Evolutionary conservation across 2,113 vertebrate genomes (phyloP).

Genomic region (Barbus barbus): DNA sequence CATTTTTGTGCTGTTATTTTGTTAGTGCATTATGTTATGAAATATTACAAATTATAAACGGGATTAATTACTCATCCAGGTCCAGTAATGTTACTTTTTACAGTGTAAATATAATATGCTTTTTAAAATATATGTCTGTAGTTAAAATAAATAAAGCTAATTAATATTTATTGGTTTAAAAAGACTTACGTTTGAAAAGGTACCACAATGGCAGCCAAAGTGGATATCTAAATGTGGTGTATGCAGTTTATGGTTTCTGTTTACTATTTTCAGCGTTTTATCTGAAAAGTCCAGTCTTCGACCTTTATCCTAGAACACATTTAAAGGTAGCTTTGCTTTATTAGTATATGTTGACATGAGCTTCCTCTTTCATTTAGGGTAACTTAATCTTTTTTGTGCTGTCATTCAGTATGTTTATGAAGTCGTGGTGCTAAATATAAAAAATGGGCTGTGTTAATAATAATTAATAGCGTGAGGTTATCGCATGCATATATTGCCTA

Average conservation of each 20-base stretch:
- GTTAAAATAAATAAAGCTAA: background rate
- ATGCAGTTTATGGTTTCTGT: background rate
- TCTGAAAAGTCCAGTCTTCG: background rate
- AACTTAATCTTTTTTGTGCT: background rate
- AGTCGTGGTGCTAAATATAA: background rate
- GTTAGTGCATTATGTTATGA: background rate
- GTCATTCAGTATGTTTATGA: background rate
- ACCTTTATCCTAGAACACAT: background rate
- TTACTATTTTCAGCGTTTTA: background rate
- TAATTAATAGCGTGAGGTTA: background rate
- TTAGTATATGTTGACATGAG: background rate
- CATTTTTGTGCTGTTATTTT: background rate
- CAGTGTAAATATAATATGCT: background rate
- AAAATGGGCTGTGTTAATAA: background rate
- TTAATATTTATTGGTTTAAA: background rate
- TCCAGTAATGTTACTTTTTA: background rate
- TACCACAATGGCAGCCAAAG: background rate
- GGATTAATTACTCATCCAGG: background rate
- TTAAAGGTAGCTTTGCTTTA: background rate
- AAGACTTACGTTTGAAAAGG: constrained; percentile 12
- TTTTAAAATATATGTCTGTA: background rate
- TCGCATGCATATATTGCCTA: background rate
- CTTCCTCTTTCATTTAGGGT: background rate
- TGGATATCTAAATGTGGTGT: background rate
- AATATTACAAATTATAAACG: background rate